Percentiles rank a stretch among this genome's conserved stretches.
Evolutionary conservation across 1,140 invertebrate species (phyloP).

Genomic region (Drosophila tristis): DNA sequence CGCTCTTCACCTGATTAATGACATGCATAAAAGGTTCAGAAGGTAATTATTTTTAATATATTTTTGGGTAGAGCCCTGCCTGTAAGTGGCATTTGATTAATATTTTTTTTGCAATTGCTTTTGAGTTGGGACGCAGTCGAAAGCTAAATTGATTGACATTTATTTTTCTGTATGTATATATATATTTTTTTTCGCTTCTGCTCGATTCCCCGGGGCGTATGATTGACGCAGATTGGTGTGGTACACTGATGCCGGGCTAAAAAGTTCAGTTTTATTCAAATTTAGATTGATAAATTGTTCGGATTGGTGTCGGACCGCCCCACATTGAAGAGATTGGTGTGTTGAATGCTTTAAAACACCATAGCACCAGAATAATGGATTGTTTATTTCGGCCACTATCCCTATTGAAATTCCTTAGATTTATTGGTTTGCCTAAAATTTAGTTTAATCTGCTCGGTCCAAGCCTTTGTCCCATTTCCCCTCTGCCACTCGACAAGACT

Average conservation of each 20-base stretch:
- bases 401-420: too few relatives aligned
- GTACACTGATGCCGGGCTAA: not conserved
- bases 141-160: slow-evolving; percentile 52
- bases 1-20: slow-evolving; percentile 62
- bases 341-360: not conserved
- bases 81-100: slow-evolving; percentile 71
- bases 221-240: slow-evolving; percentile 49
- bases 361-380: too few relatives aligned
- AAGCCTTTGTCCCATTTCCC: slow-evolving; percentile 3
- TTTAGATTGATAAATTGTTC: slow-evolving; percentile 49
- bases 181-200: slow-evolving; percentile 10
- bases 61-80: slow-evolving; percentile 22
- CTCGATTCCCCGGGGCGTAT: slow-evolving; percentile 47
- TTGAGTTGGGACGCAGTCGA: not conserved
- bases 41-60: slow-evolving; percentile 79
- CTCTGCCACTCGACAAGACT: not conserved
- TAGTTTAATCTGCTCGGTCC: too few relatives aligned
- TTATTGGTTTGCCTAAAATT: slow-evolving; percentile 17
- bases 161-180: slow-evolving; percentile 6
- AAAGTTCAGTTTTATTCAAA: slow-evolving; percentile 27
- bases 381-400: too few relatives aligned
- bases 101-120: slow-evolving; percentile 29
- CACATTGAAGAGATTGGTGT: not conserved
- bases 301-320: slow-evolving; percentile 17
- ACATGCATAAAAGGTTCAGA: slow-evolving; percentile 45